Evolutionary conservation across 2,888 invertebrate genomes (phyloP).

Genomic region (Cheilosia scutellata): DNA sequence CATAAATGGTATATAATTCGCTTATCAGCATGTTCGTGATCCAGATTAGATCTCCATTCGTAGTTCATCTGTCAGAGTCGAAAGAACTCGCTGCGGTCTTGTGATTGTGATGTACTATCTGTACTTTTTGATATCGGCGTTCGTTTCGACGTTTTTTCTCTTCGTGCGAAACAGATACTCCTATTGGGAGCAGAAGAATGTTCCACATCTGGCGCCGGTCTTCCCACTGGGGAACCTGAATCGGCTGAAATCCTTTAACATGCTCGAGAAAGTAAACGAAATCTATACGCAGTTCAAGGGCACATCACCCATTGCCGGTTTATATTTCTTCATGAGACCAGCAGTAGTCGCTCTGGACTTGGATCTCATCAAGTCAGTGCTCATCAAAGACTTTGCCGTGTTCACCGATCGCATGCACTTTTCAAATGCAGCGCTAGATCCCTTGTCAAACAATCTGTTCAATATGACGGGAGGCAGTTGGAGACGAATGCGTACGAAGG

Average conservation of each 20-base stretch:
- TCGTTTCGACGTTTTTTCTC: slow-evolving; percentile 73
- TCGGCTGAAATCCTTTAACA: slow-evolving; percentile 75
- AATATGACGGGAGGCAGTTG: slow-evolving; percentile 82
- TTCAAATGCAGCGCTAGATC: slow-evolving; percentile 78
- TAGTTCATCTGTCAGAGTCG: not conserved
- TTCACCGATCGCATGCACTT: slow-evolving; percentile 81
- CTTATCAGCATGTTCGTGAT: too few relatives aligned
- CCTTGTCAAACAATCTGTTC: slow-evolving; percentile 81
- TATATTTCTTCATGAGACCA: slow-evolving; percentile 79
- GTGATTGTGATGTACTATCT: slow-evolving; percentile 74
- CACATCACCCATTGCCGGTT: slow-evolving; percentile 77
- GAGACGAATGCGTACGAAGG: slow-evolving; percentile 83
- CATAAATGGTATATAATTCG: too few relatives aligned
- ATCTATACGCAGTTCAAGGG: slow-evolving; percentile 79
- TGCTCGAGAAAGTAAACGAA: slow-evolving; percentile 77
- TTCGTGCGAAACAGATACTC: slow-evolving; percentile 76
- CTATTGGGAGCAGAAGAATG: slow-evolving; percentile 78
- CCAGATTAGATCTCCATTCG: not conserved
- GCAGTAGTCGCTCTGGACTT: slow-evolving; percentile 79
- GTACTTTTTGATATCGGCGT: slow-evolving; percentile 70
- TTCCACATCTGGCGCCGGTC: slow-evolving; percentile 77
- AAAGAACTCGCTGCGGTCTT: too few relatives aligned
- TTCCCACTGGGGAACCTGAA: slow-evolving; percentile 78
- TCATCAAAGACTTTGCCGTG: slow-evolving; percentile 83
- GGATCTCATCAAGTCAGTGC: slow-evolving; percentile 80